Evolutionary conservation across 2,888 invertebrate genomes (phyloP), one percentile per base, ranked within the genome.

Genomic region (Pseudoips prasinana): DNA sequence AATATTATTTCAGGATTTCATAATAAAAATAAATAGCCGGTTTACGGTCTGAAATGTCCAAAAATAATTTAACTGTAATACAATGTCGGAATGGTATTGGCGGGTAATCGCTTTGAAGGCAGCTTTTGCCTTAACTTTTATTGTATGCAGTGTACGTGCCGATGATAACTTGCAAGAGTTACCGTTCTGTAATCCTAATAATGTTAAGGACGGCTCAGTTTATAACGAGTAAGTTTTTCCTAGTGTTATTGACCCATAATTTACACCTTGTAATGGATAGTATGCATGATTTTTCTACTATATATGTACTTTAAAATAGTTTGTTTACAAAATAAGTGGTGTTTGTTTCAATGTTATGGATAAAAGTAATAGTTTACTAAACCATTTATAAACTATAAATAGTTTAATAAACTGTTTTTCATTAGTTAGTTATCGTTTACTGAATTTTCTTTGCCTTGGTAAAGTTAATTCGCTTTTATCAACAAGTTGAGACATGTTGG

Each of bases 71-170:
- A 58, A 64, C 69, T 47, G 64, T 70, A 71, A 61, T 73, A 87
- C 73, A 80, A 88, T 88, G 87, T 83, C 79, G 73, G 69, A 72
- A 46, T 85, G 85, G 85, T 81, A 77, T 81, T 81, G 84, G 85
- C 73, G 78, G 65, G 70, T 81, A 51, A 70, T 83, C 56, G 76
- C 74, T 54, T 52, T 83, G 34, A 80, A 79, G 58, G 69, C 78
- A 37, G 73, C 73, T 18, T 76, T 87, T 46, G 64, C 73, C 29
- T 51, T 85, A 52, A 72, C 73, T 52, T 79, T 73, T 69, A 63
- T 81, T 43, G 69, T 73, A 58, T 74, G 73, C 59, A 76, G 72
- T 68, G 58, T 83, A 46, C 64, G 69, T 40, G 73, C 85, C 32
- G 82, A 86, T 55, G 85, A 85, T 67, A 72, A 68, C 36, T 64